phyloP scores from a whole-genome alignment of 2,888 invertebrate genomes.

The Clivina fossor region DNA sequence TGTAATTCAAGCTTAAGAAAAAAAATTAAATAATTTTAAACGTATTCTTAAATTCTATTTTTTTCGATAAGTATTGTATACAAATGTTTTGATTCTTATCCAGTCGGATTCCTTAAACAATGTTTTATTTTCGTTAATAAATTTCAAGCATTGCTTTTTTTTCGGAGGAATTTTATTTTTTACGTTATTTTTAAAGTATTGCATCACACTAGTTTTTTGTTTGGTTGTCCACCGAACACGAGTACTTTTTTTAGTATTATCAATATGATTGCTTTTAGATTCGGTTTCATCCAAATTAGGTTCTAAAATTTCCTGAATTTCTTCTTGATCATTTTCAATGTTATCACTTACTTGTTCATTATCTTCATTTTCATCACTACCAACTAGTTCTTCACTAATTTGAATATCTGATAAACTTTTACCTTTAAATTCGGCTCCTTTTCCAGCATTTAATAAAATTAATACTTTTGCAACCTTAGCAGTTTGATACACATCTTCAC shows the following conservation, averaged over 20 bases:
- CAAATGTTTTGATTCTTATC: slow-evolving; percentile 29
- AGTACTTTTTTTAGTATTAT: neutral
- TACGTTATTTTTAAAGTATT: slow-evolving; percentile 15
- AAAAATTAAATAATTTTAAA: too few species aligned
- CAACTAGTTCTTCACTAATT: slow-evolving; percentile 3
- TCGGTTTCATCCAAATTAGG: too few species aligned
- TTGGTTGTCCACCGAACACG: slow-evolving; percentile 10
- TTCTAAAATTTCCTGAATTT: too few species aligned
- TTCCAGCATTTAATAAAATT: slow-evolving; percentile 22
- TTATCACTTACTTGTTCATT: slow-evolving; percentile 3
- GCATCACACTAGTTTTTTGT: slow-evolving; percentile 22
- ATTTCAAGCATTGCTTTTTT: slow-evolving; percentile 14
- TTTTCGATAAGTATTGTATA: slow-evolving; percentile 28
- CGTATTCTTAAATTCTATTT: too few species aligned
- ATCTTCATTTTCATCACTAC: slow-evolving; percentile 7
- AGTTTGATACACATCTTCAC: slow-evolving; percentile 32
- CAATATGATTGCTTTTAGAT: neutral
- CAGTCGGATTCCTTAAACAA: slow-evolving; percentile 26
- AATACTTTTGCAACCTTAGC: slow-evolving; percentile 30
- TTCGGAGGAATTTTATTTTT: slow-evolving; percentile 26
- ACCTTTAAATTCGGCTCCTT: slow-evolving; percentile 24
- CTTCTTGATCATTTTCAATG: neutral
- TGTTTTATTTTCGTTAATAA: slow-evolving; percentile 8
- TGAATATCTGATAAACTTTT: slow-evolving; percentile 26
- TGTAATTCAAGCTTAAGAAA: too few species aligned